A percentile compares a stretch with the other conserved stretches of the same genome.
phyloP scores from a whole-genome alignment of 2,888 invertebrate species.

The Brachyptera risi region DNA sequence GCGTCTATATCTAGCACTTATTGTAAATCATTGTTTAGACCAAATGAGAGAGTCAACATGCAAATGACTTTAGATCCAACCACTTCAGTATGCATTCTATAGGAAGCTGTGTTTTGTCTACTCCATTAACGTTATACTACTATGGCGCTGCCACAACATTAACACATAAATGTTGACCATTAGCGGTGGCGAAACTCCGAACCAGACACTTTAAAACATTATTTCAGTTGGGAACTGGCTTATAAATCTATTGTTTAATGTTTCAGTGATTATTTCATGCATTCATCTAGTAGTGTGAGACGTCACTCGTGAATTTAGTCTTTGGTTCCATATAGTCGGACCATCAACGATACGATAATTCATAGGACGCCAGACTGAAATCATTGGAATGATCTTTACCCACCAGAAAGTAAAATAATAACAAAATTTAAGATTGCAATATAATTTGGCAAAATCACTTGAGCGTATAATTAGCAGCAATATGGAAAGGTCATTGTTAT shows the following conservation, averaged over 20 bases:
- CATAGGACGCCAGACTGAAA: too few relatives aligned
- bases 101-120: not conserved
- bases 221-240: not conserved
- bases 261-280: not conserved
- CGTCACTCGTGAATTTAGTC: too few relatives aligned
- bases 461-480: too few relatives aligned
- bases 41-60: conserved; percentile 8
- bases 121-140: not conserved
- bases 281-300: too few relatives aligned
- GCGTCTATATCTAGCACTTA: not conserved
- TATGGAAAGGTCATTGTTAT: too few relatives aligned
- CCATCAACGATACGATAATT: too few relatives aligned
- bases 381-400: too few relatives aligned
- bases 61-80: conserved; percentile 13
- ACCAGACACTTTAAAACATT: conserved; percentile 7
- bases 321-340: too few relatives aligned
- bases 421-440: too few relatives aligned
- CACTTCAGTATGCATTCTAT: not conserved
- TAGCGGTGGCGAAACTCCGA: conserved; percentile 1
- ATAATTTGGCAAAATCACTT: too few relatives aligned
- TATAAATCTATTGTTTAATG: conserved; percentile 7
- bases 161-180: conserved; percentile 3
- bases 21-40: conserved; percentile 19
- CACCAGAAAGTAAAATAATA: too few relatives aligned
- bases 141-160: not conserved